Base-by-base conservation (phyloP, 2,113 vertebrate genomes). In the Zonotrichia leucophrys region DNA sequence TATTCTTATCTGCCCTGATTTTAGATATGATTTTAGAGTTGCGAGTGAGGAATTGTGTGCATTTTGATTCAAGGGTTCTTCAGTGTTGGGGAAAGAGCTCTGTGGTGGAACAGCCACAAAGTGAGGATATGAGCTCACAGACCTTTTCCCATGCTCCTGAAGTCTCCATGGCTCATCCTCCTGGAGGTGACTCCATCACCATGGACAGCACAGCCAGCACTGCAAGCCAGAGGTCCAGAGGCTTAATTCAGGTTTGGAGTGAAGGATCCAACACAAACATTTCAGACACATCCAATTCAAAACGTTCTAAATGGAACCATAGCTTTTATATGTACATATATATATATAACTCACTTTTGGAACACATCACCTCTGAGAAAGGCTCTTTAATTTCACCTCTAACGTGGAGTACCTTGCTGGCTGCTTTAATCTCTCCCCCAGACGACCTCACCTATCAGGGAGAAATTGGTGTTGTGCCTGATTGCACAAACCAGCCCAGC, bases 391-490 rank as follows among this genome's bases (percentile, higher is more conserved):
- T 96, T 91, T 85, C 86, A 73, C 70, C 77, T 85, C 85, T 44
- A 66, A 20, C 0, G 8, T 11, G 60, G 60, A 68, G 52, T 24
- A 62, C 68, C 70, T 94, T 15, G 42, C 78, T 93, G 39, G 64
- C 53, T 1, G 23, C 89, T 95, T 73, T 72, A 84, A 95, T 90
- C 89, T 91, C 72, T 62, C 41, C 74, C 46, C 12, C 5, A 24
- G 30, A 50, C 2, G 12, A 84, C 91, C 91, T 89, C 96, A 16
- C 94, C 87, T 23, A 73, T 63, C 83, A 75, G 68, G 22, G 59
- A 4, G 27, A 94, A 94, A 97, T 89, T 93, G 96, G 62, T 90
- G 93, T 72, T 95, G 89, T 95, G 95, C 92, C 90, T 90, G 93
- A 93, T 87, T 95, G 96, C 94, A 95, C 95, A 94, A 95, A 80